Conservation (phyloP, 2,797 vertebrate species). For the Champsocephalus esox region DNA sequence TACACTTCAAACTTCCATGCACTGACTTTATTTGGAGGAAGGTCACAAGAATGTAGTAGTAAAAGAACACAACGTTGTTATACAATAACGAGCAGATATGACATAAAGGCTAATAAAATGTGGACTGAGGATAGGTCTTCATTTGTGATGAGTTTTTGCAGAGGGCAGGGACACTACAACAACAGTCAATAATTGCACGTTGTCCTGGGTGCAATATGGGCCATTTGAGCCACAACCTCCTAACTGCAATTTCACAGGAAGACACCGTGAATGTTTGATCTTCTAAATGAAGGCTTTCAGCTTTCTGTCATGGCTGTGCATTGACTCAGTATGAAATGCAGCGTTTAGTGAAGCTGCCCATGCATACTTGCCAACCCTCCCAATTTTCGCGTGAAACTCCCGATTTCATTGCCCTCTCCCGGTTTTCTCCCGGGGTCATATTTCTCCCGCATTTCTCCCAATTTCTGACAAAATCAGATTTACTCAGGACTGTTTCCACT, state of each 20-base stretch:
- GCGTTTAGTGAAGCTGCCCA: conserved; percentile 68
- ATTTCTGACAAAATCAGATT: too few relatives aligned
- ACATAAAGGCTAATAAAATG: conserved; percentile 35
- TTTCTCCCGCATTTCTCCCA: too few relatives aligned
- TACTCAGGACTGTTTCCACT: too few relatives aligned
- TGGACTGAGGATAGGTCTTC: conserved; percentile 26
- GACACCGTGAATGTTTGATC: conserved; percentile 48
- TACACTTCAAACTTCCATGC: conserved; percentile 38
- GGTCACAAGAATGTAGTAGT: conserved; percentile 29
- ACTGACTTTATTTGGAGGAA: conserved; percentile 26
- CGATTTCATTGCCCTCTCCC: too few relatives aligned
- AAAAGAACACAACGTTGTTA: conserved; percentile 41
- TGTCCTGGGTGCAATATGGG: conserved; percentile 51
- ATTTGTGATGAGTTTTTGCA: conserved; percentile 48
- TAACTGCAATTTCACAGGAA: conserved; percentile 56
- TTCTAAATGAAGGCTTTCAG: conserved; percentile 45
- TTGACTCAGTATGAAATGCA: conserved; percentile 63
- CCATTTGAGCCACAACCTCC: conserved; percentile 43
- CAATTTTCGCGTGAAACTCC: too few relatives aligned
- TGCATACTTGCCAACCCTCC: conserved; percentile 23
- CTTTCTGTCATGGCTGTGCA: conserved; percentile 59
- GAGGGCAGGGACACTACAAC: conserved; percentile 54
- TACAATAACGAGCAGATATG: conserved; percentile 50
- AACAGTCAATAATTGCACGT: conserved; percentile 50
- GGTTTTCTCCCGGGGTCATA: too few relatives aligned